Base-by-base conservation (phyloP, 2,888 invertebrate species). In the Abscondita cerata region DNA sequence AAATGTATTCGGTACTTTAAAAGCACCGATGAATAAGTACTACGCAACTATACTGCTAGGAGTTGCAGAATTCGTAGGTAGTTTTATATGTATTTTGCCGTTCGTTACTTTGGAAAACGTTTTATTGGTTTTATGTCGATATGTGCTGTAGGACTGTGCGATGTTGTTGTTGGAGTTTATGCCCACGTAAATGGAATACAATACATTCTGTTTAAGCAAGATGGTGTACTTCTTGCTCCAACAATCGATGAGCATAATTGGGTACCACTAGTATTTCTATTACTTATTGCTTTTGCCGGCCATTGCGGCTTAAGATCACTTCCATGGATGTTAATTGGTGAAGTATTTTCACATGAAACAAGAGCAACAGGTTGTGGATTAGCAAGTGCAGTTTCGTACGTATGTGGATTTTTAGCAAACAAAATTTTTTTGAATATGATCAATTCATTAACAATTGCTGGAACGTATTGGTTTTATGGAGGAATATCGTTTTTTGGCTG, bases 291-390 rank as follows among this genome's bases (percentile, higher is more conserved):
- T 0, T 86, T 92, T 69, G 79, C 90, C 41, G 85, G 90, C 0
- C 90, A 92, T 72, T 80, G 86, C 1, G 87, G 89, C 0, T 88
- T 92, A 46, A 82, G 91, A 53, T 79, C 90, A 63, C 78, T 93
- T 44, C 92, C 93, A 0, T 93, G 93, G 93, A 86, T 93, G 65
- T 81, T 93, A 9, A 89, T 90, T 38, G 92, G 92, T 6, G 93
- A 93, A 81, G 89, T 92, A 63, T 90, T 86, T 73, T 86, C 89
- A 20, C 85, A 86, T 0, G 85, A 86, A 61, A 88, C 89, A 0
- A 82, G 92, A 19, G 87, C 90, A 1, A 85, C 85, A 0, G 91
- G 90, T 0, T 89, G 90, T 0, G 93, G 93, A 0, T 78, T 90
- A 2, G 86, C 90, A 0, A 88, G 90, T 13, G 91, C 88, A 0